Evolutionary conservation across 2,113 vertebrate species (phyloP), one percentile per base, ranked within the genome.

Genomic region (Aspiorhynchus laticeps): DNA sequence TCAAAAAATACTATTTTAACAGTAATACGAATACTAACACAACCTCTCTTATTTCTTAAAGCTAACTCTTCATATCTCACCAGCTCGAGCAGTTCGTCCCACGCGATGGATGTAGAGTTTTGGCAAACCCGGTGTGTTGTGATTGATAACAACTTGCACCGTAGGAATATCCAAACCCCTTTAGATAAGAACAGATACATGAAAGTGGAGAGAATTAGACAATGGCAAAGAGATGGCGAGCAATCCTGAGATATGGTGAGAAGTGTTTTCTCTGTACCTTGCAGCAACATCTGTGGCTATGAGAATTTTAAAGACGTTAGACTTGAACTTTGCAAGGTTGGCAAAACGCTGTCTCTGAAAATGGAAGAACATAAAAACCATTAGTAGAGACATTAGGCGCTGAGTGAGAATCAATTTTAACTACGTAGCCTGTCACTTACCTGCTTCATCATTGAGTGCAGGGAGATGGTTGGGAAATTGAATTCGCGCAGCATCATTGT

Each of bases 371-470:
- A 69, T 17, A 26, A 36, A 21, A 24, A 10, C n/a, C 24, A 77
- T 36, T 3, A 76, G 53, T 24, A 83, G 41, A 78, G 15, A 87
- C 53, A 19, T 15, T 51, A 77, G 61, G 48, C 51, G 73, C 11
- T 2, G 8, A 73, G 26, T 38, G 19, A 41, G 17, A 33, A 19
- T 43, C 6, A 71, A 65, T 80, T 53, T 48, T 2, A 14, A 53
- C 10, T 11, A 11, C 0, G 26, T 59, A n/a, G 28, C 9, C 1
- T 17, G 4, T 73, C 21, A 41, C 36, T 24, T 88, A 98, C 98
- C 96, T 99, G 98, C 48, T 98, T 99, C 98, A 99, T 98, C 97
- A 97, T 98, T 56, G 98, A 99, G 73, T 99, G 98, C 79, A 99
- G 94, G 0, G 96, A 96, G 43, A 99, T 94, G 0, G 97, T 93